Evolutionary conservation across 2,888 invertebrate genomes (phyloP).

Genomic region (Drosophila atroscutellata): DNA sequence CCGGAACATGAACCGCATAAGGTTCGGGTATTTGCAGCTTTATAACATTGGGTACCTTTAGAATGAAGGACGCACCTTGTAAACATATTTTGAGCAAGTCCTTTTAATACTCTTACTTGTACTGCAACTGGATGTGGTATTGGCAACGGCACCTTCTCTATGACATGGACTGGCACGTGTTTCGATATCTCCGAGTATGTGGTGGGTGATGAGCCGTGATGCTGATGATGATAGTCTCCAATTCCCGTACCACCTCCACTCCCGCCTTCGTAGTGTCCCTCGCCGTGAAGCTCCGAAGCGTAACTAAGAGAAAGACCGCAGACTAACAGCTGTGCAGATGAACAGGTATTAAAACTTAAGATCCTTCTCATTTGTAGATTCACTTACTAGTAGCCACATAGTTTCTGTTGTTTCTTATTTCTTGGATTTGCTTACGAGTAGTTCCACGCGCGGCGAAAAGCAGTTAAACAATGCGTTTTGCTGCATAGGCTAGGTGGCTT

Average conservation of each 20-base stretch:
- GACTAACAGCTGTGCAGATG: slow-evolving; percentile 51
- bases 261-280: slow-evolving; percentile 47
- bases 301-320: slow-evolving; percentile 41
- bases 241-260: slow-evolving; percentile 37
- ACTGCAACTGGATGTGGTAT: slow-evolving; percentile 90
- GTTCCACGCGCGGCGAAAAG: slow-evolving; percentile 34
- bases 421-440: slow-evolving; percentile 13
- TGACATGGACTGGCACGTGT: slow-evolving; percentile 89
- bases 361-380: neutral
- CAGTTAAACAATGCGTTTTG: slow-evolving; percentile 54
- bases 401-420: slow-evolving; percentile 26
- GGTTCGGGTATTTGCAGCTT: slow-evolving; percentile 91
- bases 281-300: slow-evolving; percentile 59
- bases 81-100: neutral
- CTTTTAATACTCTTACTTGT: slow-evolving; percentile 77
- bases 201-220: slow-evolving; percentile 68
- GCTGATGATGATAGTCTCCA: slow-evolving; percentile 48
- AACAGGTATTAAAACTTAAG: neutral
- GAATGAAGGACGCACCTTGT: rapidly evolving
- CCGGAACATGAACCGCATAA: slow-evolving; percentile 89
- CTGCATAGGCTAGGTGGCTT: slow-evolving; percentile 38
- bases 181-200: slow-evolving; percentile 89
- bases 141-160: slow-evolving; percentile 90
- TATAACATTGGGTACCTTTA: slow-evolving; percentile 86
- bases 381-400: slow-evolving; percentile 68